Evolutionary conservation across 2,113 vertebrate species (phyloP), one percentile per base, ranked within the genome.

Genomic region (Gobio gobio): DNA sequence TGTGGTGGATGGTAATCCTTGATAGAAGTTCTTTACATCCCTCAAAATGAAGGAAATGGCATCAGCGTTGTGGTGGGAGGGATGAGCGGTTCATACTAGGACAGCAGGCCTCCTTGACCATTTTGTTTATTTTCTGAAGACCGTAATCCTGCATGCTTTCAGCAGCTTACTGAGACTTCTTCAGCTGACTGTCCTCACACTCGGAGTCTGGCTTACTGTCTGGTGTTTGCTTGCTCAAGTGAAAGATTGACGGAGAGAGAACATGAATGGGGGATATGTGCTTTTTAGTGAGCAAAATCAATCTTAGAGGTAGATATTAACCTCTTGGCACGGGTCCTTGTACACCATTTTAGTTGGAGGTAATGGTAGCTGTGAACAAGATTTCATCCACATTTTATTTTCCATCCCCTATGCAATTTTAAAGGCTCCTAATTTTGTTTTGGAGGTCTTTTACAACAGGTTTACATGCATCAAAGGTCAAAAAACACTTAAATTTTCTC

Each of bases 91-190:
- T 54, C 20, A 59, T 54, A 78, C 80, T 40, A 40, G 66, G 56
- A 72, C 2, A 45, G 40, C 61, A 49, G 24, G 40, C 22, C 72
- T 73, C 18, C 29, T 82, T 40, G 66, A 83, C 66, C 83, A 64
- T 79, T 79, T 73, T 87, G 87, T 85, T 82, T 87, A 68, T 85
- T 80, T 85, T 75, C 33, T 54, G 59, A 49, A 40, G 73, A 72
- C 56, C 13, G 63, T 83, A 78, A 88, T 88, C 79, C 66, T 80
- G 87, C 64, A 40, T 70, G 75, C 64, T 82, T 80, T 76, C 79
- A 83, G 49, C 54, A 82, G 83, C 72, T 87, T 87, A 82, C 77
- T 81, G 72, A 81, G 51, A 36, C 59, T 72, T 76, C 73, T 81
- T 75, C 51, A 85, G 83, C 51, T 82, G 47, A 47, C 78, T 82